phyloP scores from a whole-genome alignment of 1,140 invertebrate genomes.

The Himalopsyche phryganea region DNA sequence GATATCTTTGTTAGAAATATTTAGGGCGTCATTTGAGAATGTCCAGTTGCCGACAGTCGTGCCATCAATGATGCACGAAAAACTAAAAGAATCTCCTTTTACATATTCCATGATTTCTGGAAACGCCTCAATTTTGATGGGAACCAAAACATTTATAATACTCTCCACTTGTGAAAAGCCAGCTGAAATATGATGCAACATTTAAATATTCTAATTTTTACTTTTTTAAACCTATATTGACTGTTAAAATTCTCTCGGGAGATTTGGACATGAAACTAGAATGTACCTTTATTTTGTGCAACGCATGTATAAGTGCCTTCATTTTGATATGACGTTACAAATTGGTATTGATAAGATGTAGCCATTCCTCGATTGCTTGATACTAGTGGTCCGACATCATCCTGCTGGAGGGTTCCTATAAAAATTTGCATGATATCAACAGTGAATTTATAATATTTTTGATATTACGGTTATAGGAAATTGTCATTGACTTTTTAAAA shows the following conservation, averaged over 20 bases:
- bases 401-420: background rate
- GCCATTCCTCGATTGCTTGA: slow-evolving; percentile 5
- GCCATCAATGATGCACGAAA: slow-evolving; percentile 22
- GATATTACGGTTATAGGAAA: too few relatives aligned
- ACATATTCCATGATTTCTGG: slow-evolving; percentile 18
- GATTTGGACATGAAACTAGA: too few relatives aligned
- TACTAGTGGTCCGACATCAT: slow-evolving; percentile 5
- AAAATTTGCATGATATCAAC: too few relatives aligned
- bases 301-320: slow-evolving; percentile 41
- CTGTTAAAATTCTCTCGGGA: too few relatives aligned
- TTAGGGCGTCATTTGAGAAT: background rate
- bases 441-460: too few relatives aligned
- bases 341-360: slow-evolving; percentile 7
- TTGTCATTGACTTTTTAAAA: too few relatives aligned
- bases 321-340: slow-evolving; percentile 15
- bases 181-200: slow-evolving; percentile 5
- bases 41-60: slow-evolving; percentile 17
- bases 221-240: too few relatives aligned
- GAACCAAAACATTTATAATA: slow-evolving; percentile 11
- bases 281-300: slow-evolving; percentile 41
- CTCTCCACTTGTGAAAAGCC: slow-evolving; percentile 11
- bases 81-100: slow-evolving; percentile 6
- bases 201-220: too few relatives aligned
- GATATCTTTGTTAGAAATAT: background rate
- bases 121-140: slow-evolving; percentile 15